Base-by-base conservation (phyloP, 2,888 invertebrate species). In the Drosophila meridiana region DNA sequence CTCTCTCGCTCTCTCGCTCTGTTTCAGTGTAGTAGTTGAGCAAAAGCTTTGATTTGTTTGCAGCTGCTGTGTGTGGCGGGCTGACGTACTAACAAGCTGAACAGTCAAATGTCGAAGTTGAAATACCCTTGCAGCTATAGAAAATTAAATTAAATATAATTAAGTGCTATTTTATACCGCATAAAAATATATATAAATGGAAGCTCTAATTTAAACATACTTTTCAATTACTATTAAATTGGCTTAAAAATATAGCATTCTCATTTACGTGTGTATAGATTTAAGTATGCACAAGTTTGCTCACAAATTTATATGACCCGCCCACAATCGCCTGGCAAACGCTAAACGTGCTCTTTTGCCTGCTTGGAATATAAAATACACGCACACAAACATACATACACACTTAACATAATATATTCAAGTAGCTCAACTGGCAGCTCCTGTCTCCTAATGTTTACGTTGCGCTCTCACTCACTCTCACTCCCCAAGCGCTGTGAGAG, bases 21-120 rank as follows among this genome's bases (percentile, higher is more conserved):
- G 32, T 14, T 2, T 14, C 3, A 8, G 9, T 28, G 32, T 34
- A 13, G 32, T 30, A 34, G 32, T 34, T 42, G 40, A 52, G 43
- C 53, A 45, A 69, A 64, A 77, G 78, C 78, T 73, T 73, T 77
- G 78, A 61, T 69, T 69, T 62, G 57, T 56, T 43, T 48, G 53
- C 59, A 34, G 55, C 34, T 38, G 45, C 58, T 59, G 50, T 50
- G 53, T 20, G 43, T 36, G 43, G 28, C 48, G 36, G 32, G 45
- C 59, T 50, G 13, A 9, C 57, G 26, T 32, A 58, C 20, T 26
- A 40, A 28, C 5, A 28, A 50, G 13, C 11, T 7, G 30, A 34
- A 42, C 8, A 28, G 26, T 6, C 28, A 20, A 20, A 38, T 26
- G 20, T 14, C 67, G 38, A 38, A 53, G n/a, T 2, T 47, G 11